These are phyloP conservation scores for Lottia gigantea DNA, from an alignment of 2,888 invertebrate species.

Conservation along the genomic window DNA sequence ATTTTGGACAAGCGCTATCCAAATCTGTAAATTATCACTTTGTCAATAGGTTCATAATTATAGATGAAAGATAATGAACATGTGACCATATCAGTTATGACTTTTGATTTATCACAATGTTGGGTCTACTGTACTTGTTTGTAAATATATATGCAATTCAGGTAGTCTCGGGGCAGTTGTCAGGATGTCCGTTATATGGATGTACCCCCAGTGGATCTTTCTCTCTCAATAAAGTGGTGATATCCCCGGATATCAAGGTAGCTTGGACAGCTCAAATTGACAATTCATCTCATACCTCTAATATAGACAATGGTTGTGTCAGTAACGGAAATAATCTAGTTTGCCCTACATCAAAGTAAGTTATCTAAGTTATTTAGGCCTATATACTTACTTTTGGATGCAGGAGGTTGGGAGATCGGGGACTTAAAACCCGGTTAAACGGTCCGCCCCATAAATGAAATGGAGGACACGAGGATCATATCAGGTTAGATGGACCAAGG, in stretches of 20 bases:
- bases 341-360: constrained; percentile 24
- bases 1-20: too few species aligned
- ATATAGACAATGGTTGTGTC: constrained; percentile 33
- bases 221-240: constrained; percentile 34
- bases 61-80: too few species aligned
- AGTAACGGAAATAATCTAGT: constrained; percentile 32
- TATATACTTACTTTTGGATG: not conserved
- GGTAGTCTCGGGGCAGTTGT: constrained; percentile 10
- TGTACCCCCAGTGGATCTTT: constrained; percentile 45
- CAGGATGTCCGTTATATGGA: constrained; percentile 45
- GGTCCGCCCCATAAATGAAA: too few species aligned
- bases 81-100: too few species aligned
- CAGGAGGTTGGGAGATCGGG: too few species aligned
- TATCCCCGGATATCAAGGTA: constrained; percentile 29
- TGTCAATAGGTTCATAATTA: too few species aligned
- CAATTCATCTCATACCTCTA: not conserved
- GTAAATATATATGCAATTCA: not conserved
- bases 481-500: too few species aligned
- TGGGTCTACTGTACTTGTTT: too few species aligned
- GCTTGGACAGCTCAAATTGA: constrained; percentile 27
- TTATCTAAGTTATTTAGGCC: not conserved
- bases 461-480: too few species aligned
- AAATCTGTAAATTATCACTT: too few species aligned
- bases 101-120: too few species aligned
- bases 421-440: too few species aligned